Conservation (phyloP, 2,888 invertebrate genomes). For the Pantelozetes paolii region DNA sequence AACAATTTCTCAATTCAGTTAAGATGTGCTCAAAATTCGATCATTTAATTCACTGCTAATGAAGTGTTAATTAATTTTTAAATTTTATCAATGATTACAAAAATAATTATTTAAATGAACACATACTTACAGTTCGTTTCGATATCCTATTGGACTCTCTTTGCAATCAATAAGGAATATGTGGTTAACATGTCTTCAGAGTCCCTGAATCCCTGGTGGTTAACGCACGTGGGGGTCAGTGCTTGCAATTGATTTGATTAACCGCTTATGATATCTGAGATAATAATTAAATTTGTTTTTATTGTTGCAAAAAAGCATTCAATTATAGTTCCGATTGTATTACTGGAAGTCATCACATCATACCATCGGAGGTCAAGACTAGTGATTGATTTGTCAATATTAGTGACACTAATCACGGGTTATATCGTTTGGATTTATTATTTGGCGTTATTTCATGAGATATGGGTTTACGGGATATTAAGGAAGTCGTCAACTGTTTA, state of each 20-base stretch:
- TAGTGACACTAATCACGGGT: not conserved
- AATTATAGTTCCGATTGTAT: not conserved
- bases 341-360: not conserved
- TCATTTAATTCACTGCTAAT: too few relatives aligned
- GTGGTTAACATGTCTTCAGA: not conserved
- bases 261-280: not conserved
- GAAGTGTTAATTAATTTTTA: too few relatives aligned
- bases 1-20: too few relatives aligned
- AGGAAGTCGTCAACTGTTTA: not conserved
- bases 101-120: too few relatives aligned
- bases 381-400: not conserved
- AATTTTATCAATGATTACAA: too few relatives aligned
- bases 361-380: conserved; percentile 2
- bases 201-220: not conserved
- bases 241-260: not conserved
- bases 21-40: too few relatives aligned
- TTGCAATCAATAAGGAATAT: not conserved
- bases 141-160: not conserved
- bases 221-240: not conserved
- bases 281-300: not conserved
- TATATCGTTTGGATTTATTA: conserved; percentile 3
- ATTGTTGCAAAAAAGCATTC: not conserved
- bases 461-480: conserved; percentile 25
- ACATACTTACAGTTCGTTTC: not conserved
- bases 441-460: not conserved